phyloP scores from a whole-genome alignment of 1,140 invertebrate genomes.

The Pollicipes pollicipes region DNA sequence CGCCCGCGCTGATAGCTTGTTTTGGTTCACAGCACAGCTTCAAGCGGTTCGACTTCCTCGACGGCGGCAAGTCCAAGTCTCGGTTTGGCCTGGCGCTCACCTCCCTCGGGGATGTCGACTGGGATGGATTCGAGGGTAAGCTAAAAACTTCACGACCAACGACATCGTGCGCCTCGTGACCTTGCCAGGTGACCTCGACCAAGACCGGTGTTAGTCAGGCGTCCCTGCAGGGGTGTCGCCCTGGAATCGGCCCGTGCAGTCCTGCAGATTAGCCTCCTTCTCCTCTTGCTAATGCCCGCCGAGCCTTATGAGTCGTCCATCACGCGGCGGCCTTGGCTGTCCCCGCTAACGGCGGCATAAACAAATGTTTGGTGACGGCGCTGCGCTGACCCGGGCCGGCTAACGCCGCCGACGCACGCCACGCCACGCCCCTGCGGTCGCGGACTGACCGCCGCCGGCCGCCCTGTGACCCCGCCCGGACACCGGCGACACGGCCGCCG shows the following conservation, averaged over 20 bases:
- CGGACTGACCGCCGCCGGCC: too few relatives aligned
- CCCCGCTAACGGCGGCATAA: not conserved
- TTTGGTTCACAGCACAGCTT: not conserved
- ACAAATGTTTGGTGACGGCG: not conserved
- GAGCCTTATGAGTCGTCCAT: not conserved
- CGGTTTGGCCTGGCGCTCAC: not conserved
- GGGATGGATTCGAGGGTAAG: not conserved
- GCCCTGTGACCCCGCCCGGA: too few relatives aligned
- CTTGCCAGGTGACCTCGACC: too few relatives aligned
- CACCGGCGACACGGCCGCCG: too few relatives aligned
- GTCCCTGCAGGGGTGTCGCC: too few relatives aligned
- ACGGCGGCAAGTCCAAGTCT: not conserved
- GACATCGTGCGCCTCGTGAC: not conserved
- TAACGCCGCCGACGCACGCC: not conserved
- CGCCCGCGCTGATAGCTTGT: too few relatives aligned
- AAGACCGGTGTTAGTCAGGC: too few relatives aligned
- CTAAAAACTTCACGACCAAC: not conserved
- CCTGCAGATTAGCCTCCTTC: not conserved
- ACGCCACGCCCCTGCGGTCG: not conserved
- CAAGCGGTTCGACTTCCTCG: not conserved
- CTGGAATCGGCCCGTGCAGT: too few relatives aligned
- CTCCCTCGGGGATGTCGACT: not conserved
- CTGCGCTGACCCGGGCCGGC: too few relatives aligned
- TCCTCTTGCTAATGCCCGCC: not conserved
- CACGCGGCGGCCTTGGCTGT: not conserved